phyloP scores from a whole-genome alignment of 2,888 invertebrate species.

The Metacarcinus magister region DNA sequence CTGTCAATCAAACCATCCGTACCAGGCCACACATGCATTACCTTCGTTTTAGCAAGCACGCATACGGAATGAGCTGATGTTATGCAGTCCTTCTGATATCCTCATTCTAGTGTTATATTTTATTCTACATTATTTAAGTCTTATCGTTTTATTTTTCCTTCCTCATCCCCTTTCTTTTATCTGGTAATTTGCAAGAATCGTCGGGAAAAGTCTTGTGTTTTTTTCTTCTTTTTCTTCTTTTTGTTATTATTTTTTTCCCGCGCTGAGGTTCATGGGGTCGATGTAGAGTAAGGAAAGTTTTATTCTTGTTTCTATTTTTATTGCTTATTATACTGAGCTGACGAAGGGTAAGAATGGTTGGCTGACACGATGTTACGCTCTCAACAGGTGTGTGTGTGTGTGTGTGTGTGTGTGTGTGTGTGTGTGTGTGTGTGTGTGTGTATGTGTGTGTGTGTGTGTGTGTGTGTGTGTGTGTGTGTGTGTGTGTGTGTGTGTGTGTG shows the following conservation, averaged over 20 bases:
- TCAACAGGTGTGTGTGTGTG: slow-evolving; percentile 11
- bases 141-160: background rate
- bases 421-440: slow-evolving; percentile 26
- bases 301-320: background rate
- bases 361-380: background rate
- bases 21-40: background rate
- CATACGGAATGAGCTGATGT: too few relatives aligned
- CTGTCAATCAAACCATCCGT: background rate
- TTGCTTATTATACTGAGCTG: background rate
- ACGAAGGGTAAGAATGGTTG: background rate
- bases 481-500: background rate
- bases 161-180: background rate
- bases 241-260: background rate
- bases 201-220: too few relatives aligned
- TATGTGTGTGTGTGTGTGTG: background rate
- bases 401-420: slow-evolving; percentile 4
- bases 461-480: slow-evolving; percentile 2
- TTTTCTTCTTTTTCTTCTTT: too few relatives aligned
- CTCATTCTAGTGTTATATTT: background rate
- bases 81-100: background rate
- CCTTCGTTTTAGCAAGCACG: background rate
- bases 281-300: background rate
- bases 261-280: background rate
- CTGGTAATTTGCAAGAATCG: background rate
- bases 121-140: background rate